These are phyloP conservation scores for Phoenicopterus ruber DNA, from an alignment of 2,113 vertebrate genomes.

Conservation along the genomic window DNA sequence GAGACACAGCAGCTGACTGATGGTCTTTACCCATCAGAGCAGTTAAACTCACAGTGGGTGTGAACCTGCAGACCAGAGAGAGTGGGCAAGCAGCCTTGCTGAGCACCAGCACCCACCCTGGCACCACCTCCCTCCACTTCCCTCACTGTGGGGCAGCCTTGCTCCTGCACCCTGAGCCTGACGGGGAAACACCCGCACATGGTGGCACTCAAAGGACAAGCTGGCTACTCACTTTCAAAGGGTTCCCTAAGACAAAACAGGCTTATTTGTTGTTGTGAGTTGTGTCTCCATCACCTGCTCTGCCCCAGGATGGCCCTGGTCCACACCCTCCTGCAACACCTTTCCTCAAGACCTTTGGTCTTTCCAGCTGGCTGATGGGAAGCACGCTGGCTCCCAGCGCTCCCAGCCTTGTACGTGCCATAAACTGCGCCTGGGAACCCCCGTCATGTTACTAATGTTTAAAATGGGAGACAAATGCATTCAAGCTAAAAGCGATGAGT, in stretches of 20 bases:
- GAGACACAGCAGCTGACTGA: neutral
- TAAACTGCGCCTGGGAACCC: neutral
- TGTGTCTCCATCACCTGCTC: neutral
- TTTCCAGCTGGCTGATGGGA: neutral
- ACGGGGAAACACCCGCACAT: neutral
- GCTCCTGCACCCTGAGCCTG: neutral
- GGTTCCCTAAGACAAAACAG: neutral
- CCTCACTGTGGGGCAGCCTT: neutral
- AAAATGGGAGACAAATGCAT: neutral
- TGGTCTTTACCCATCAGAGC: neutral
- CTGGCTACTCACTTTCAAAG: neutral
- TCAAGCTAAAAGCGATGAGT: neutral
- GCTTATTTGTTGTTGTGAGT: neutral
- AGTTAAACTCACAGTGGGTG: neutral
- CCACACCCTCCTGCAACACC: neutral
- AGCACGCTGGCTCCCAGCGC: neutral
- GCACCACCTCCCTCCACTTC: neutral
- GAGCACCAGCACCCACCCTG: neutral
- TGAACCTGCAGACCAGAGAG: neutral
- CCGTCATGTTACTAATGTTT: accelerated
- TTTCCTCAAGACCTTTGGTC: neutral
- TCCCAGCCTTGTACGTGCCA: neutral
- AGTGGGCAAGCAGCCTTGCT: neutral
- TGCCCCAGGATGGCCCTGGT: neutral
- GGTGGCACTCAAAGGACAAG: neutral